These are phyloP conservation scores for Brachionus angularis DNA, from an alignment of 1,140 invertebrate species.

Conservation along the genomic window DNA sequence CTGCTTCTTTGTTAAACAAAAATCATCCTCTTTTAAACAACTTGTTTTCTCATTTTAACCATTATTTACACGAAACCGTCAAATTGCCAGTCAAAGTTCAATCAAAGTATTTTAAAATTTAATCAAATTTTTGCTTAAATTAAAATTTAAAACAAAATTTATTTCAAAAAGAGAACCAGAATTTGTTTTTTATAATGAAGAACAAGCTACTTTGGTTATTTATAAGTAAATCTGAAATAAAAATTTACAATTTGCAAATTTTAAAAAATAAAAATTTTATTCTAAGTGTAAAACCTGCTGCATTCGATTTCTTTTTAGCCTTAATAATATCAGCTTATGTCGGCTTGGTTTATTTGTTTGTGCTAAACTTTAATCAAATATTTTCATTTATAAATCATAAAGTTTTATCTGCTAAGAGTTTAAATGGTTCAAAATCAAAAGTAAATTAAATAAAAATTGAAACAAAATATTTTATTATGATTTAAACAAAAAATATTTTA, in stretches of 20 bases:
- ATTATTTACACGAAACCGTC: slow-evolving; percentile 58
- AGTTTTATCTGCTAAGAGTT: neutral
- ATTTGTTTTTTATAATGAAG: slow-evolving; percentile 81
- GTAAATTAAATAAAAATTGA: neutral
- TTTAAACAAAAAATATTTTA: no score
- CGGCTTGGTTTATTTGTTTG: slow-evolving; percentile 71
- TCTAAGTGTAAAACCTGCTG: slow-evolving; percentile 84
- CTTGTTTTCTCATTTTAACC: slow-evolving; percentile 66
- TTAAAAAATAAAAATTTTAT: no score
- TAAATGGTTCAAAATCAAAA: neutral
- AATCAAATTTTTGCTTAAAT: neutral
- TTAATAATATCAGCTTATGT: slow-evolving; percentile 77
- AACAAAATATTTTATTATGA: neutral
- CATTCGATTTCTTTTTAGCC: slow-evolving; percentile 91
- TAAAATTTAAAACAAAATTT: slow-evolving; percentile 36
- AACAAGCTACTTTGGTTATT: slow-evolving; percentile 72
- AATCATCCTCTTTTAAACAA: slow-evolving; percentile 65
- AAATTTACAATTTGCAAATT: neutral
- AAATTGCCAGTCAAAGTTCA: slow-evolving; percentile 52
- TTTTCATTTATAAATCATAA: slow-evolving; percentile 24
- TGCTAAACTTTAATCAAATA: slow-evolving; percentile 60
- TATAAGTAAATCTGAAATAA: slow-evolving; percentile 68
- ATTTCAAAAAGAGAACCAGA: slow-evolving; percentile 71
- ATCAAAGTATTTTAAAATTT: slow-evolving; percentile 52
- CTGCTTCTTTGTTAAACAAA: slow-evolving; percentile 68